Conservation (phyloP, 2,797 vertebrate species). For the Kryptolebias ocellatus region DNA sequence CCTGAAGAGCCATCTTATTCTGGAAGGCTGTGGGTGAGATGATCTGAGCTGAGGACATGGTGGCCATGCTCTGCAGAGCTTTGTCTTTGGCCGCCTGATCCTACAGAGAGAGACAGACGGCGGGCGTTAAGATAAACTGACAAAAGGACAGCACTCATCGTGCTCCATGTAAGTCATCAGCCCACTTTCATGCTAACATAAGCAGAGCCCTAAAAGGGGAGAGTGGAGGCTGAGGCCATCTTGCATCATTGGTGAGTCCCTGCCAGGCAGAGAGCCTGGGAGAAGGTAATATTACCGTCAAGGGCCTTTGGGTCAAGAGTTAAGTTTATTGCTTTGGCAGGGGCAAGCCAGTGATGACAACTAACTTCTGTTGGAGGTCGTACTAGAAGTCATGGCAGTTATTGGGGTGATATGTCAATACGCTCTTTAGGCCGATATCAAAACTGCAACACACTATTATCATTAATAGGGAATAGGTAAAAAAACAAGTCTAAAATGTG, state of each 20-base stretch:
- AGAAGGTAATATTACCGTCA: slow-evolving; percentile 74
- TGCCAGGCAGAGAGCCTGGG: slow-evolving; percentile 57
- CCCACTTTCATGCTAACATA: slow-evolving; percentile 45
- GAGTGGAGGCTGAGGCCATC: slow-evolving; percentile 52
- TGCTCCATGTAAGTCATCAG: slow-evolving; percentile 55
- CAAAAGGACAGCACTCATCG: slow-evolving; percentile 38
- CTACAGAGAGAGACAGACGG: slow-evolving; percentile 67
- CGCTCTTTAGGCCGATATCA: slow-evolving; percentile 25
- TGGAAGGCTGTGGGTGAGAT: slow-evolving; percentile 94
- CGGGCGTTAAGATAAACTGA: slow-evolving; percentile 45
- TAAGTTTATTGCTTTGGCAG: slow-evolving; percentile 82
- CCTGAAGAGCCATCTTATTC: slow-evolving; percentile 92
- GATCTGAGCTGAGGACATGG: slow-evolving; percentile 96
- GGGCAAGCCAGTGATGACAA: slow-evolving; percentile 75
- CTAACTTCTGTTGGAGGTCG: slow-evolving; percentile 76
- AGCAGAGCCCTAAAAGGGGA: slow-evolving; percentile 65
- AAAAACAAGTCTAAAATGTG: slow-evolving; percentile 2
- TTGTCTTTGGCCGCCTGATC: slow-evolving; percentile 98
- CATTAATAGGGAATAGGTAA: slow-evolving; percentile 1
- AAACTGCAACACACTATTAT: slow-evolving; percentile 12
- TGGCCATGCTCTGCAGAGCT: slow-evolving; percentile 95
- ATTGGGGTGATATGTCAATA: slow-evolving; percentile 32
- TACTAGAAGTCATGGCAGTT: slow-evolving; percentile 53
- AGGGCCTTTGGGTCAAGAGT: slow-evolving; percentile 76
- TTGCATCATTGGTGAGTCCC: slow-evolving; percentile 66